phyloP scores from a whole-genome alignment of 2,113 vertebrate species.

The Herpetotheres cachinnans region DNA sequence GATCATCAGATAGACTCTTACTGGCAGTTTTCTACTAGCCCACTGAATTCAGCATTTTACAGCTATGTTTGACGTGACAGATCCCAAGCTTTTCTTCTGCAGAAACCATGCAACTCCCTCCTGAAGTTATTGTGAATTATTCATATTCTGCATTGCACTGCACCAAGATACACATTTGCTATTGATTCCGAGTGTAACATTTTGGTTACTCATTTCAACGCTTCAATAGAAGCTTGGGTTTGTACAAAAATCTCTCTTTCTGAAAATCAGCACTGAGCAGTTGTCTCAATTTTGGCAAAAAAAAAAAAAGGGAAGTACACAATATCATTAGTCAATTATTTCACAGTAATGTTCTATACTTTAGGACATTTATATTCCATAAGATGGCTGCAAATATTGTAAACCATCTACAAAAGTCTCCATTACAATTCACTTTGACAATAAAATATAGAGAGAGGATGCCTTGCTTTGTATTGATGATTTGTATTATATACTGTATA shows the following conservation, averaged over 20 bases:
- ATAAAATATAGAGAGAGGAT: not conserved
- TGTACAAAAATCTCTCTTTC: not conserved
- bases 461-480: not conserved
- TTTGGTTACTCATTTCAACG: not conserved
- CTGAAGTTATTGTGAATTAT: constrained; percentile 9
- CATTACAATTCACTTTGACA: not conserved
- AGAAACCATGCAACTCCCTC: not conserved
- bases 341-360: not conserved
- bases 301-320: not conserved
- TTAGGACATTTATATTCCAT: not conserved
- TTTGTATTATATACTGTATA: not conserved
- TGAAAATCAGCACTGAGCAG: not conserved
- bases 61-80: not conserved
- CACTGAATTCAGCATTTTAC: constrained; percentile 49
- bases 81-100: not conserved
- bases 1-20: constrained; percentile 40
- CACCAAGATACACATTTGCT: not conserved
- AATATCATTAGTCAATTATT: not conserved
- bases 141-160: not conserved
- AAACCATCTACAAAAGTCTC: not conserved
- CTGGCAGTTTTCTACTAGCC: constrained; percentile 46
- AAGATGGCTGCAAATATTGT: not conserved
- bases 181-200: not conserved
- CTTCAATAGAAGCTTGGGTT: not conserved
- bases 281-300: not conserved